A percentile compares a stretch with the other conserved stretches of the same genome.
Evolutionary conservation across 1,140 invertebrate genomes (phyloP).

Genomic region (Brachionus angularis): DNA sequence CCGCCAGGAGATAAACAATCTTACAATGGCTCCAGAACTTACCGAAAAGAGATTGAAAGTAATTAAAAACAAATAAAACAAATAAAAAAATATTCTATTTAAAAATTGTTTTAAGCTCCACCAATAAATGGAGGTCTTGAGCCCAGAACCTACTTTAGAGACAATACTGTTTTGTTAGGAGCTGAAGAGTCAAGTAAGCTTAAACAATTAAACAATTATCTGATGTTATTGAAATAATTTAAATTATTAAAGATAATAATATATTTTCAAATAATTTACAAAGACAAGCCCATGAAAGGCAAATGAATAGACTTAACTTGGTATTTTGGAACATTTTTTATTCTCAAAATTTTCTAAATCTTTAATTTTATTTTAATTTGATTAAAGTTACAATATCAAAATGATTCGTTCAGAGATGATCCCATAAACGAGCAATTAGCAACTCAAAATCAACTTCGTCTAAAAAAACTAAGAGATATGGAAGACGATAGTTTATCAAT

Average conservation of each 20-base stretch:
- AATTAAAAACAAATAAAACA: background rate
- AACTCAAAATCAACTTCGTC: conserved; percentile 26
- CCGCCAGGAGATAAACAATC: background rate
- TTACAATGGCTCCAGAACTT: conserved; percentile 33
- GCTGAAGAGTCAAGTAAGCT: background rate
- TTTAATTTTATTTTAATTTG: background rate
- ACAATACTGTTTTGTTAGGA: conserved; percentile 16
- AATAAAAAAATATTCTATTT: background rate
- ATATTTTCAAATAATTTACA: conserved; percentile 36
- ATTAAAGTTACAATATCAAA: background rate
- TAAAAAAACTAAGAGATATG: conserved; percentile 37
- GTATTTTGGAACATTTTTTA: background rate
- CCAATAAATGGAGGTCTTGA: conserved; percentile 2
- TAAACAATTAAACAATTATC: background rate
- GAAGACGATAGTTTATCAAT: conserved; percentile 38
- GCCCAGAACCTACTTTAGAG: conserved; percentile 21
- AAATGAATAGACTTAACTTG: conserved; percentile 12
- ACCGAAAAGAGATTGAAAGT: conserved; percentile 41
- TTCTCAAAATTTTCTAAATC: background rate
- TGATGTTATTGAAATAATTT: background rate
- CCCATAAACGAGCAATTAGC: conserved; percentile 1
- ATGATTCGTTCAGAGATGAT: background rate
- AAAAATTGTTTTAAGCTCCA: background rate
- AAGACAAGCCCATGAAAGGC: conserved; percentile 7
- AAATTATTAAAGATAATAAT: background rate